These are phyloP conservation scores for Drosophila kepulauana DNA, from an alignment of 1,140 invertebrate species.

Conservation along the genomic window DNA sequence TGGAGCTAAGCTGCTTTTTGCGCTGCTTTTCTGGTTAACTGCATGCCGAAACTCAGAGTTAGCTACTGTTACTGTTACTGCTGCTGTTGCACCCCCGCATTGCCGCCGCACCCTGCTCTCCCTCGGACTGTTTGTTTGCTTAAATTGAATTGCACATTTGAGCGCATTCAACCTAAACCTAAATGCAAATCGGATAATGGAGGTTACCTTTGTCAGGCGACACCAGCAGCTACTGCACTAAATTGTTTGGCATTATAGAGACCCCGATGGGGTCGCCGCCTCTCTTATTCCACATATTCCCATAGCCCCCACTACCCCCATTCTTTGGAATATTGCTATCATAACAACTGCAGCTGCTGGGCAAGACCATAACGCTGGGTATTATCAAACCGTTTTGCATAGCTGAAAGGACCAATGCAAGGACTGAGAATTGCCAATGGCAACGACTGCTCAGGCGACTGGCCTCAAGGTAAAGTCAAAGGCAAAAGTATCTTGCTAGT, in stretches of 20 bases:
- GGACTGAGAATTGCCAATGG: conserved; percentile 45
- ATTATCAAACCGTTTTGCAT: conserved; percentile 78
- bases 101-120: neutral
- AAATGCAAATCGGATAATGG: conserved; percentile 81
- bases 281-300: neutral
- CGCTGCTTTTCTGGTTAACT: conserved; percentile 79
- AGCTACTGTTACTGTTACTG: conserved; percentile 36
- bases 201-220: conserved; percentile 71
- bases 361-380: conserved; percentile 61
- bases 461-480: conserved; percentile 79
- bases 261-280: neutral
- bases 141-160: conserved; percentile 82
- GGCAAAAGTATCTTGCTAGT: conserved; percentile 48
- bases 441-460: conserved; percentile 16
- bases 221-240: conserved; percentile 68
- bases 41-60: conserved; percentile 59
- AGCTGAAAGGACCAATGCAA: conserved; percentile 24
- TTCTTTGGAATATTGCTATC: conserved; percentile 58
- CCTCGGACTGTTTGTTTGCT: conserved; percentile 60
- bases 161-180: conserved; percentile 79
- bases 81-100: conserved; percentile 17
- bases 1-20: conserved; percentile 76
- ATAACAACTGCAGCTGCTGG: conserved; percentile 72
- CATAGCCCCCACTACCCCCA: neutral
- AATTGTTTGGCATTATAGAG: conserved; percentile 78